Base-by-base conservation (phyloP, 2,888 invertebrate species). In the Agrotis ipsilon region DNA sequence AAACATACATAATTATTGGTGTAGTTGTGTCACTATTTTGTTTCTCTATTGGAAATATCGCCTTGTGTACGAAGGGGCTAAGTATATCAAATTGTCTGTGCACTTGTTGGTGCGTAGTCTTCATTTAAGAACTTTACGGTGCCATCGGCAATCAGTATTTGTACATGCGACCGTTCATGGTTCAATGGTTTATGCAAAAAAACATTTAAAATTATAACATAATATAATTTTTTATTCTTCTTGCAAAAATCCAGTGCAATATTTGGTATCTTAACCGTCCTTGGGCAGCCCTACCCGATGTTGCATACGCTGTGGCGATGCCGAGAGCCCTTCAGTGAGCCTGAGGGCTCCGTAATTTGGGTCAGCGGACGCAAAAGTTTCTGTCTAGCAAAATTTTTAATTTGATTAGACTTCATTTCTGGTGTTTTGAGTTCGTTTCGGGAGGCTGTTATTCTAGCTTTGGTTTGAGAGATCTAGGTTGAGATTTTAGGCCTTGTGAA, bases 321-420 rank as follows among this genome's bases (percentile, higher is more conserved):
- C 64, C 64, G 73, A 94, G 93, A 77, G 88, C 89, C 83, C 93
- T 94, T 80, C 73, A 88, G 84, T 71, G 72, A 69, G 81, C 81
- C 83, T 68, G 87, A 91, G 92, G 90, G 91, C 83, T 84, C 77
- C 85, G 89, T 92, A 91, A 94, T 94, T 93, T 92, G 90, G 94
- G 94, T 94, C 94, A 94, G 91, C 87, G 85, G 82, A 86, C 86
- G 88, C 84, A 89, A 91, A 92, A 92, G 88, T 90, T 91, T 90
- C 87, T 83, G 87, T 84, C 89, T 87, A 87, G 89, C 87, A 69
- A 88, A 87, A 85, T 87, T 91, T 87, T 89, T 89, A 88, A 92
- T 91, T 91, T 91, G 88, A 92, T 91, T 89, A 87, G 88, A 80
- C 83, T 86, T 84, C 83, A 86, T 82, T 84, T 78, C 68, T 79